These are phyloP conservation scores for Drosophila birchii DNA, from an alignment of 2,888 invertebrate species.

Conservation along the genomic window DNA sequence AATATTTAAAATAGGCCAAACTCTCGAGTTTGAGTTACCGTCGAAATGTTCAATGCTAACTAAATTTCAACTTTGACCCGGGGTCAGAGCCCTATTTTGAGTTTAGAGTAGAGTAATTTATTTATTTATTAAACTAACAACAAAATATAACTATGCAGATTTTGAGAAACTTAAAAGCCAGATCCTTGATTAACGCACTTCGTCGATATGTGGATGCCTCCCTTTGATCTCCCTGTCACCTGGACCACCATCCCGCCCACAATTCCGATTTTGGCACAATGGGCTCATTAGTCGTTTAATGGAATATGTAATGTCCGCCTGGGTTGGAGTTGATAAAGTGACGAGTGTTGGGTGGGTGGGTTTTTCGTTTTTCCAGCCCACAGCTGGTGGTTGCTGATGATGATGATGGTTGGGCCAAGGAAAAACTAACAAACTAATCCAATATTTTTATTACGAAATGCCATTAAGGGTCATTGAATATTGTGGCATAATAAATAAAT, in stretches of 20 bases:
- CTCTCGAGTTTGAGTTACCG: neutral
- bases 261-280: slow-evolving; percentile 52
- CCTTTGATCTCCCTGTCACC: slow-evolving; percentile 23
- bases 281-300: slow-evolving; percentile 78
- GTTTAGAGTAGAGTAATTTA: neutral
- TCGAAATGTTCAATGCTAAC: slow-evolving; percentile 5
- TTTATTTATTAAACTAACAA: neutral
- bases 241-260: slow-evolving; percentile 11
- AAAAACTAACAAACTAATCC: slow-evolving; percentile 80
- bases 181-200: too few relatives aligned
- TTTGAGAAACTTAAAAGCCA: neutral
- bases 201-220: neutral
- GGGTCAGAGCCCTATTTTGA: neutral
- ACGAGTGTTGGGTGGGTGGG: slow-evolving; percentile 35
- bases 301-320: slow-evolving; percentile 69
- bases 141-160: neutral
- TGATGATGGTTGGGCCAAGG: slow-evolving; percentile 32
- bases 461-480: slow-evolving; percentile 82
- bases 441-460: slow-evolving; percentile 81
- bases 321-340: slow-evolving; percentile 70
- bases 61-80: neutral
- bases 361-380: neutral
- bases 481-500: slow-evolving; percentile 80
- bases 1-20: slow-evolving; percentile 63
- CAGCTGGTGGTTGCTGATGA: slow-evolving; percentile 27